phyloP scores from a whole-genome alignment of 2,888 invertebrate species.

The Epinotia demarniana region DNA sequence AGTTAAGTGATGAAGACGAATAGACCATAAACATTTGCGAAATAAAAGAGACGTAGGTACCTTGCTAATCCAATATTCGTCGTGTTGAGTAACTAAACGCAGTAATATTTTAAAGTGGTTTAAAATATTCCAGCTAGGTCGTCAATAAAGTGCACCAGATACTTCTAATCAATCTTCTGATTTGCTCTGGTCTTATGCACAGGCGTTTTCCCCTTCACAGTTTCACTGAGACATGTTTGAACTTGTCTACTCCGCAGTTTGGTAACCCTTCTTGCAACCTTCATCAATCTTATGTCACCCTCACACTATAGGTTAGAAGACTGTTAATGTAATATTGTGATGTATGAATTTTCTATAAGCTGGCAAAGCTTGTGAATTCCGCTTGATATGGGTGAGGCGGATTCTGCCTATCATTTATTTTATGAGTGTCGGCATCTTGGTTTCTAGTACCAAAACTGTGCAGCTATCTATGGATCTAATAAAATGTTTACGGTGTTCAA shows the following conservation, averaged over 20 bases:
- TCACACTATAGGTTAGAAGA: slow-evolving; percentile 45
- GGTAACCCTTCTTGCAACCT: slow-evolving; percentile 49
- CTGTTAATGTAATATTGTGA: slow-evolving; percentile 48
- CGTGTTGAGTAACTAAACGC: neutral
- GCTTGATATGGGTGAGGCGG: slow-evolving; percentile 12
- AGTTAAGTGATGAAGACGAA: neutral
- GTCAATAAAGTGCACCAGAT: slow-evolving; percentile 25
- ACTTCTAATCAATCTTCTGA: slow-evolving; percentile 34
- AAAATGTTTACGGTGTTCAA: neutral
- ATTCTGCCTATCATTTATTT: slow-evolving; percentile 12
- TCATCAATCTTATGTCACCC: slow-evolving; percentile 69
- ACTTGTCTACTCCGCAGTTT: slow-evolving; percentile 55
- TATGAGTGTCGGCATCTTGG: slow-evolving; percentile 15
- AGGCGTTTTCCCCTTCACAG: slow-evolving; percentile 24
- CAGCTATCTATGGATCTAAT: neutral
- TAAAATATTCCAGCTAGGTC: slow-evolving; percentile 17
- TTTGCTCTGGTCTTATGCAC: slow-evolving; percentile 35
- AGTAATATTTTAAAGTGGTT: neutral
- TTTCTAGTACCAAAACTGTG: neutral
- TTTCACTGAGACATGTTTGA: slow-evolving; percentile 52
- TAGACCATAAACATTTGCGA: neutral
- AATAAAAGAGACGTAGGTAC: neutral
- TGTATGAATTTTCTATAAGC: slow-evolving; percentile 28
- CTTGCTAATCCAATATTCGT: neutral
- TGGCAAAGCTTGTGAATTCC: slow-evolving; percentile 26